Evolutionary conservation across 2,888 invertebrate genomes (phyloP), one percentile per base, ranked within the genome.

Genomic region (Nomada ferruginata): DNA sequence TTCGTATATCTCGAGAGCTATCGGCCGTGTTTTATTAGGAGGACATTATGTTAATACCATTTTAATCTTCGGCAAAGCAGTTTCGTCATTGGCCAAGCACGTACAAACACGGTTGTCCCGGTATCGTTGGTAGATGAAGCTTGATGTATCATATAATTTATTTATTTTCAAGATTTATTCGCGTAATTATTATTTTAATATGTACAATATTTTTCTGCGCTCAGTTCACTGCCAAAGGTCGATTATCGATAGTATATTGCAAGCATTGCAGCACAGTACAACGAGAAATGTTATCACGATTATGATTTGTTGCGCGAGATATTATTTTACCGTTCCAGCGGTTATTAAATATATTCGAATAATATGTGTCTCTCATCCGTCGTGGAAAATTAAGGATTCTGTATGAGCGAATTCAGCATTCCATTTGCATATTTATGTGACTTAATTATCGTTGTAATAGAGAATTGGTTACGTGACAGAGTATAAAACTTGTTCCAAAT

Each of bases 1-100:
- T 74, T 74, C 52, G 59, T n/a, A 60, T 50, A 59, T 59, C 50
- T 20, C 9, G 50, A 36, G 68, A 74, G 36, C 66, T n/a, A 59
- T 52, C 66, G 13, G 50, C 23, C 36, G 26, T 42, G 59, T 68
- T 74, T 74, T 52, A 74, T 74, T 74, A 74, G 59, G 59, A 74
- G n/a, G 59, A 57, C 26, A 68, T 74, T 74, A 74, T 68, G 52
- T 29, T 66, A 68, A 74, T 74, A 42, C 59, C 26, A 36, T 74
- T 68, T 68, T 44, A 74, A 66, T 68, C 68, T 42, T 42, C 50
- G 66, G 10, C 74, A 47, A 66, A 68, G 59, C 50, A 36, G 50
- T 66, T 66, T 66, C 66, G 42, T 64, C 53, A 57, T 47, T 15
- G 47, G 15, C 47, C 23, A 20, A 9, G 23, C 64, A 20, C 53